Percentiles rank a stretch among this genome's conserved stretches.
Evolutionary conservation across 2,888 invertebrate genomes (phyloP).

Genomic region (Lithophane semibrunnea): DNA sequence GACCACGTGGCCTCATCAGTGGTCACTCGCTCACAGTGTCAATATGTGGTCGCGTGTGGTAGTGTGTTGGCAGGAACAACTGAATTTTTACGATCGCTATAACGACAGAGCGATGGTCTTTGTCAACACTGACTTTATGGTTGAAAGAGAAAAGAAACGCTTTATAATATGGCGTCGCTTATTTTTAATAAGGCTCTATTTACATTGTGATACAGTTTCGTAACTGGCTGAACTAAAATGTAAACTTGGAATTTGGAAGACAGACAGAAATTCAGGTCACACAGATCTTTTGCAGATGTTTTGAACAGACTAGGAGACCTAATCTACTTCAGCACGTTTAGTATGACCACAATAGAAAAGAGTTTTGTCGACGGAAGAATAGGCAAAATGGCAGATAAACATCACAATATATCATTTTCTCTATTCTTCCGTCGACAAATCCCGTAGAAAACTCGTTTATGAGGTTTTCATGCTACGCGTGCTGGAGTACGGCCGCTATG

Average conservation of each 20-base stretch:
- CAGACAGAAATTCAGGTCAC: neutral
- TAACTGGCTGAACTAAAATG: neutral
- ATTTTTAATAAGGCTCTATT: constrained; percentile 5
- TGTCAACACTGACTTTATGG: constrained; percentile 44
- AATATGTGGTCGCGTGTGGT: constrained; percentile 55
- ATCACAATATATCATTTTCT: too few relatives aligned
- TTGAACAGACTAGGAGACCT: neutral
- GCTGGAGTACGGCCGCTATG: too few relatives aligned
- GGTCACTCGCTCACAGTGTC: constrained; percentile 42
- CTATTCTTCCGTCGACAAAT: too few relatives aligned
- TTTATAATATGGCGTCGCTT: constrained; percentile 8
- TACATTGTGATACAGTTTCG: neutral
- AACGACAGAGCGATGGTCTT: constrained; percentile 42
- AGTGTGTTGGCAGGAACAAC: constrained; percentile 29
- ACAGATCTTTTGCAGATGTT: neutral
- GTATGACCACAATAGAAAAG: too few relatives aligned
- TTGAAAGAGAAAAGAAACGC: constrained; percentile 35
- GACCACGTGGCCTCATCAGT: constrained; percentile 19
- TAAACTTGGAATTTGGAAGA: too few relatives aligned
- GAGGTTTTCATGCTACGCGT: too few relatives aligned
- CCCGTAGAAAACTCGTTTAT: too few relatives aligned
- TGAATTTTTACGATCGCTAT: constrained; percentile 54
- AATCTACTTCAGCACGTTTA: too few relatives aligned
- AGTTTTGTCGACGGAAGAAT: too few relatives aligned
- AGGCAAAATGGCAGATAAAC: too few relatives aligned